A percentile compares a stretch with the other conserved stretches of the same genome.
phyloP scores from a whole-genome alignment of 1,140 invertebrate genomes.

The Ctenoplectra terminalis region DNA sequence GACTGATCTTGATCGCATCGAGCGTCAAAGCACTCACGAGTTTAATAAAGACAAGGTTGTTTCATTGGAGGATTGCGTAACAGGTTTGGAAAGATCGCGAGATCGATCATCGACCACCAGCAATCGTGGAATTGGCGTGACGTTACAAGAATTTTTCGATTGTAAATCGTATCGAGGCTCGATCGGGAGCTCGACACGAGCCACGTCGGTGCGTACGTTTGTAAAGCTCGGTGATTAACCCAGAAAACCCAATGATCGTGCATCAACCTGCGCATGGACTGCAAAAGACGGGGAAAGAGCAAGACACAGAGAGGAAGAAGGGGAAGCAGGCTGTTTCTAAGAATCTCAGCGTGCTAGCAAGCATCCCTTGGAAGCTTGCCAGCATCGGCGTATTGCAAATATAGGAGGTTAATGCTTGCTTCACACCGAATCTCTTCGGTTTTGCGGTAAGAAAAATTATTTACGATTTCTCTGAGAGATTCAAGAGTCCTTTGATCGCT shows the following conservation, averaged over 20 bases:
- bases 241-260: slow-evolving; percentile 70
- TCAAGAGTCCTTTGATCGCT: neutral
- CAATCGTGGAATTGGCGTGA: neutral
- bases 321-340: slow-evolving; percentile 62
- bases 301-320: slow-evolving; percentile 23
- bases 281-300: slow-evolving; percentile 39
- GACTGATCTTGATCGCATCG: too few species aligned
- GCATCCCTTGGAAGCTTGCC: slow-evolving; percentile 69
- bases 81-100: neutral
- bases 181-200: neutral
- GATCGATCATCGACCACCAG: neutral
- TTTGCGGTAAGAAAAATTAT: neutral
- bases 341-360: slow-evolving; percentile 67
- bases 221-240: slow-evolving; percentile 68
- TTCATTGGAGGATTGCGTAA: neutral
- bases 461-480: too few species aligned
- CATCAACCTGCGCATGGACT: slow-evolving; percentile 58
- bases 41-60: neutral
- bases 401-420: slow-evolving; percentile 54
- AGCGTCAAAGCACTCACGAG: too few species aligned
- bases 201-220: neutral
- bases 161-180: neutral
- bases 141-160: neutral
- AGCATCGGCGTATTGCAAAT: slow-evolving; percentile 67
- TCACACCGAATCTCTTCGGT: slow-evolving; percentile 31